phyloP scores from a whole-genome alignment of 2,888 invertebrate genomes.

The Tridacna gigas region DNA sequence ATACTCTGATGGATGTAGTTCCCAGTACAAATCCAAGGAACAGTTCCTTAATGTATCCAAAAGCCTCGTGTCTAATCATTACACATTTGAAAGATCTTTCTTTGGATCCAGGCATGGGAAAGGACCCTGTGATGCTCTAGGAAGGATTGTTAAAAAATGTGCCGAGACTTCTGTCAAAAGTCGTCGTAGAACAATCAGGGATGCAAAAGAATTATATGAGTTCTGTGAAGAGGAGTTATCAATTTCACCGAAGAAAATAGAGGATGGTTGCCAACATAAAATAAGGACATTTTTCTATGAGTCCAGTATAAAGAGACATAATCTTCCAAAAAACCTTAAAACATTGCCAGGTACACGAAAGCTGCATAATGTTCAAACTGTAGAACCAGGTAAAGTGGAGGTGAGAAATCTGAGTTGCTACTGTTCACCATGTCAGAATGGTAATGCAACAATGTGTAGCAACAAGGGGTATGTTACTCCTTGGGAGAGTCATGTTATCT shows the following conservation, averaged over 20 bases:
- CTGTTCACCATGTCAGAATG: constrained; percentile 25
- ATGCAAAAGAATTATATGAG: constrained; percentile 11
- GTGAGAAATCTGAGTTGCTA: constrained; percentile 29
- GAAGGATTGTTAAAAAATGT: constrained; percentile 28
- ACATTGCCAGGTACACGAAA: constrained; percentile 31
- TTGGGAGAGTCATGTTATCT: too few species aligned
- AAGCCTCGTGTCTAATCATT: too few species aligned
- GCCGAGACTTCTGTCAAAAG: constrained; percentile 27
- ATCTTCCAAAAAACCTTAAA: constrained; percentile 19
- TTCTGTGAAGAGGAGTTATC: constrained; percentile 21
- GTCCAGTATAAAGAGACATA: neutral
- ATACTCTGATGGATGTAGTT: too few species aligned
- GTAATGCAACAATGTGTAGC: too few species aligned
- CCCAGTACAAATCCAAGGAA: too few species aligned
- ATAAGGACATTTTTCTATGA: constrained; percentile 31
- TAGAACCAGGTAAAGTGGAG: constrained; percentile 21
- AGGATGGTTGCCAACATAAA: constrained; percentile 28
- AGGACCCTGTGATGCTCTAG: constrained; percentile 32
- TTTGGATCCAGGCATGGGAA: constrained; percentile 47
- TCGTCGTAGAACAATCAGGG: constrained; percentile 7
- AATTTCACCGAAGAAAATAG: neutral
- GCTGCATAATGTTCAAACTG: constrained; percentile 21
- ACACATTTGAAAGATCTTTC: constrained; percentile 13
- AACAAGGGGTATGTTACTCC: too few species aligned
- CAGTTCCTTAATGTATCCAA: too few species aligned